These are phyloP conservation scores for Papilio elwesi DNA, from an alignment of 2,888 invertebrate genomes.

Conservation along the genomic window DNA sequence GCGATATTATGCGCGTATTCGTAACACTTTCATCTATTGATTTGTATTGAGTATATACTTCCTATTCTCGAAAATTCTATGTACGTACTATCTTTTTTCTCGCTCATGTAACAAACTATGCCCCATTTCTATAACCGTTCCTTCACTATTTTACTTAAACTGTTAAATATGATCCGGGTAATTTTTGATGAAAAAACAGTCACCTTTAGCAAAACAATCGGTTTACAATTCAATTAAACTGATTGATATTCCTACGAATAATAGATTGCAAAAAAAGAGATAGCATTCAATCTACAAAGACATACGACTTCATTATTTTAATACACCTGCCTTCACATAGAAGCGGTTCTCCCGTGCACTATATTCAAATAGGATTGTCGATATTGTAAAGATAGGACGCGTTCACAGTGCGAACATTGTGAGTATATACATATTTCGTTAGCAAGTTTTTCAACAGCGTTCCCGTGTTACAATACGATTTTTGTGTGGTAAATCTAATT, in stretches of 20 bases:
- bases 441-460: background rate
- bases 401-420: background rate
- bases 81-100: no score
- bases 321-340: background rate
- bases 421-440: background rate
- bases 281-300: background rate
- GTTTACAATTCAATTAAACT: no score
- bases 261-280: background rate
- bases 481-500: background rate
- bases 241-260: background rate
- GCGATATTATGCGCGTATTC: no score
- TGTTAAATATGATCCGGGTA: no score
- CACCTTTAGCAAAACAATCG: no score
- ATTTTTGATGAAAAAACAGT: no score
- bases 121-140: no score
- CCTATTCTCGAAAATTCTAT: no score
- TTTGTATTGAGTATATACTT: no score
- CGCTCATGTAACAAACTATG: no score
- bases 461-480: background rate
- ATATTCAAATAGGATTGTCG: background rate
- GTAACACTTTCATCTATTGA: no score
- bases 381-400: background rate
- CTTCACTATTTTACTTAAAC: no score
- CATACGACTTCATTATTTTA: slow-evolving; percentile 9
- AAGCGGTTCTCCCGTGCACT: background rate